Evolutionary conservation across 2,113 vertebrate species (phyloP), one percentile per base, ranked within the genome.

Genomic region (Bolborhynchus lineola): DNA sequence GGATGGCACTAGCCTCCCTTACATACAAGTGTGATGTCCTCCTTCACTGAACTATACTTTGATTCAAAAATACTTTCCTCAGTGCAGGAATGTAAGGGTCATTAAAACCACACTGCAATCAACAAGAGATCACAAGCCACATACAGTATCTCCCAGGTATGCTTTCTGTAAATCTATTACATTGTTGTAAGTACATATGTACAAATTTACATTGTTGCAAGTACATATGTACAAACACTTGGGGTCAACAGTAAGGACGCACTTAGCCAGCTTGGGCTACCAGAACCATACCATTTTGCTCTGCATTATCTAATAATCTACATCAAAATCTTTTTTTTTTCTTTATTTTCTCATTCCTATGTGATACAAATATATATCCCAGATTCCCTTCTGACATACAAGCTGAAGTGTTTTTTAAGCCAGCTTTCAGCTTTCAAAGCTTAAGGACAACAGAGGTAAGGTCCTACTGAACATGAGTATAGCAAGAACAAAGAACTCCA

Each of bases 291-390:
- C 29, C n/a, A 72, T 20, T 28, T 69, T 77, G 26, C 4, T 57
- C 35, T 76, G 46, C 11, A 3, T 74, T 47, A 33, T 72, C 4
- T 67, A 35, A 57, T 35, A 75, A 71, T 57, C 63, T n/a, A 9
- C 37, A 83, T 35, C 29, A 77, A 90, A 72, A 52, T 41, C 2
- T 35, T 50, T 44, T 52, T 23, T 50, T 62, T 26, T 84, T 63
- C 47, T 80, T 94, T 84, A 84, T 82, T 90, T 93, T 60, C 46
- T 74, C 35, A 35, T 64, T 88, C 33, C 63, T 80, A 33, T n/a
- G 20, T 35, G 39, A 35, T 86, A 72, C 7, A 50, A 82, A 60
- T 35, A 42, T 37, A 83, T 18, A 78, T 15, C 18, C 16, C 42
- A 71, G n/a, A 71, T 75, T 93, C 62, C 63, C 24, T 80, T 44